Percentiles rank a stretch among this genome's conserved stretches.
phyloP scores from a whole-genome alignment of 2,113 vertebrate species.

The Telmatochromis bifrenatus region DNA sequence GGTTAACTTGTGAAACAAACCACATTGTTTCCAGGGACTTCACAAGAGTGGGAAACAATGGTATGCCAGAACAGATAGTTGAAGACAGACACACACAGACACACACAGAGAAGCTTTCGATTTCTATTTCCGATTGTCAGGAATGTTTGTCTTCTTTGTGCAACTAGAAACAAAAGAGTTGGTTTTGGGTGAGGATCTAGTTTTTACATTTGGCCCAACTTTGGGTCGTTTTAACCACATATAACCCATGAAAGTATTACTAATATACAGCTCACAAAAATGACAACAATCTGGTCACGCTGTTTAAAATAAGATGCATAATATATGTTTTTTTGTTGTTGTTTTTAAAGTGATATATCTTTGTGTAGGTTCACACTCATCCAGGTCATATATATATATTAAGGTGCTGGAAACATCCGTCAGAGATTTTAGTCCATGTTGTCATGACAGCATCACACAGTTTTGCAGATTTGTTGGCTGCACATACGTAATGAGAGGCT shows the following conservation, averaged over 20 bases:
- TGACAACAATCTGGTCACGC: not conserved
- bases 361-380: not conserved
- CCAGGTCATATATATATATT: not conserved
- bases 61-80: conserved; percentile 53
- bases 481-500: not conserved
- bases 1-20: conserved; percentile 67
- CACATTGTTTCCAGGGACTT: conserved; percentile 58
- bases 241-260: not conserved
- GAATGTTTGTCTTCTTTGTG: conserved; percentile 46
- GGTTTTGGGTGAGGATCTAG: conserved; percentile 28
- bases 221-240: not conserved
- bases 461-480: not conserved
- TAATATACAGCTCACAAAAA: not conserved
- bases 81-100: conserved; percentile 52
- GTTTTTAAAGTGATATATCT: not conserved
- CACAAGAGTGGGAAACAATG: conserved; percentile 57
- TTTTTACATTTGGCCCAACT: not conserved
- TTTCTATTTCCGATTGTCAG: conserved; percentile 29
- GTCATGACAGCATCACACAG: not conserved
- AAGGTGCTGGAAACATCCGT: not conserved
- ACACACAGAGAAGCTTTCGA: conserved; percentile 39
- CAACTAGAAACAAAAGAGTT: conserved; percentile 43
- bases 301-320: not conserved
- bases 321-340: not conserved
- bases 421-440: not conserved